Percentiles rank a stretch among this genome's conserved stretches.
Conservation (phyloP, 2,797 vertebrate genomes). For the Pithecia hirsuta region DNA sequence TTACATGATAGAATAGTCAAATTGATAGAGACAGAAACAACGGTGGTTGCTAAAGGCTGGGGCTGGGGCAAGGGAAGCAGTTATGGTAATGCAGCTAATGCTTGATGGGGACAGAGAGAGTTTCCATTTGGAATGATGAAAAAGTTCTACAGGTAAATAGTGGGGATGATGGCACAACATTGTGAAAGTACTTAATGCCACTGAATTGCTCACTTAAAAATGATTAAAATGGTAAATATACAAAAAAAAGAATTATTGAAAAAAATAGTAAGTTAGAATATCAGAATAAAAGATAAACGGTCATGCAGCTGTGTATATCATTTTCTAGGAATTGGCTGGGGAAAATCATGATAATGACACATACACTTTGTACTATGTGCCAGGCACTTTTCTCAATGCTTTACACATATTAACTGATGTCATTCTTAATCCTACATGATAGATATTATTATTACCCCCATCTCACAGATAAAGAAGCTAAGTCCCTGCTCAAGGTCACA, state of each 20-base stretch:
- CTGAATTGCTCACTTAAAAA: not conserved
- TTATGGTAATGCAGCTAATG: not conserved
- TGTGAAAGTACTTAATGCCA: not conserved
- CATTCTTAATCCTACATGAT: not conserved
- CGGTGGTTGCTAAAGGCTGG: not conserved
- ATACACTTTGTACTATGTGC: not conserved
- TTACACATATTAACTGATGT: slow-evolving; percentile 30
- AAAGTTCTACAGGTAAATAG: not conserved
- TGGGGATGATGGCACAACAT: not conserved
- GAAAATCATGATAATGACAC: not conserved
- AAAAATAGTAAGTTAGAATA: not conserved
- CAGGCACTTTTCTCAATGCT: not conserved
- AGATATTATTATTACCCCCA: not conserved
- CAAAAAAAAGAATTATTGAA: not conserved
- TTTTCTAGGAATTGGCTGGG: not conserved
- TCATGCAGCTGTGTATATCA: not conserved
- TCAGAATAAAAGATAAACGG: not conserved
- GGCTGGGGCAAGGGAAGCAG: not conserved
- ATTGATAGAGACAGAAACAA: not conserved
- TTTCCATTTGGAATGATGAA: not conserved
- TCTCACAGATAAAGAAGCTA: not conserved
- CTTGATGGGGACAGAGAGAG: not conserved
- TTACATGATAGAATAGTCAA: not conserved
- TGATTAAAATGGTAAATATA: not conserved
- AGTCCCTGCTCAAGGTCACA: not conserved